Evolutionary conservation across 2,113 vertebrate genomes (phyloP).

Genomic region (Chaetorhynchus papuensis): DNA sequence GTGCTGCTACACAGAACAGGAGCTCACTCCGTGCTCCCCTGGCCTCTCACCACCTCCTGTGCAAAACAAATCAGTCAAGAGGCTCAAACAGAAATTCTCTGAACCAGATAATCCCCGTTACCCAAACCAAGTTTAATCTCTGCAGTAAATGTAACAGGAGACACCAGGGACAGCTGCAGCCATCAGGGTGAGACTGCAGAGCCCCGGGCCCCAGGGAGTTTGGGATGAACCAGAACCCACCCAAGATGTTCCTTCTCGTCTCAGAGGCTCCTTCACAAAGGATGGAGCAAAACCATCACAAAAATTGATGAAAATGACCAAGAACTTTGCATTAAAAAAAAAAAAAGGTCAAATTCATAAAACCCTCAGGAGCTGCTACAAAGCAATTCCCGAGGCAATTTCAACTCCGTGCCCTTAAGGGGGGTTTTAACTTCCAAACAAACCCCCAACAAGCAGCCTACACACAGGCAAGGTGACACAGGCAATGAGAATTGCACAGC

Average conservation of each 20-base stretch:
- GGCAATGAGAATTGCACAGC: neutral
- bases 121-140: fast-evolving
- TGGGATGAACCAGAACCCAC: neutral
- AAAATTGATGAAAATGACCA: neutral
- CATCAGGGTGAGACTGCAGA: neutral
- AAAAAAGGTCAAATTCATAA: neutral
- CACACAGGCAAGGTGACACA: too few relatives aligned
- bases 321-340: neutral
- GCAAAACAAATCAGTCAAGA: neutral
- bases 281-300: neutral
- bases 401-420: neutral
- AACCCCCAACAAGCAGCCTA: neutral
- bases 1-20: neutral
- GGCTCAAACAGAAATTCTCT: neutral
- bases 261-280: neutral
- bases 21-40: neutral
- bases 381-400: neutral
- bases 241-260: neutral
- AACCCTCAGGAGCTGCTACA: neutral
- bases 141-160: neutral
- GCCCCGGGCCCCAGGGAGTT: neutral
- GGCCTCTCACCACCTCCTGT: fast-evolving
- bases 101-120: neutral
- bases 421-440: neutral
- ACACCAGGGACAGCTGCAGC: neutral